These are phyloP conservation scores for Fratercula arctica DNA, from an alignment of 2,797 vertebrate genomes.

Conservation along the genomic window DNA sequence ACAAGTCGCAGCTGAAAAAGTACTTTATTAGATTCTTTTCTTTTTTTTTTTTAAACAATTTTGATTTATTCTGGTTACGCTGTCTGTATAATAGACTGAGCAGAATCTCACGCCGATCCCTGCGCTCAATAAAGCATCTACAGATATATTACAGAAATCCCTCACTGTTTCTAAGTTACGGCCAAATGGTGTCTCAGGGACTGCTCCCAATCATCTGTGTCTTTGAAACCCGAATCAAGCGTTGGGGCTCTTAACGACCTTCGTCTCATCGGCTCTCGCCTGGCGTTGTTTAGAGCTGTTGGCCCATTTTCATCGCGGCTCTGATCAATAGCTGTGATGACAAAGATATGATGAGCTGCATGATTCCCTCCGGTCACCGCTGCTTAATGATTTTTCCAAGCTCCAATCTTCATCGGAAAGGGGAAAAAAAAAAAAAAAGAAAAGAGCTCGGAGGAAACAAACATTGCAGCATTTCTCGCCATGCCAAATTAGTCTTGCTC, in stretches of 20 bases:
- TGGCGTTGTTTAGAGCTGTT: slow-evolving; percentile 5
- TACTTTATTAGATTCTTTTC: slow-evolving; percentile 38
- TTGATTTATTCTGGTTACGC: slow-evolving; percentile 39
- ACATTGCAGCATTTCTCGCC: background rate
- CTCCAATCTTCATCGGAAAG: slow-evolving; percentile 3
- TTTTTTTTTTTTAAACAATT: background rate
- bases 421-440: background rate
- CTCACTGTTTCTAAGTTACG: background rate
- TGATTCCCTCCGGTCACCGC: background rate
- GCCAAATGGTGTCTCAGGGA: slow-evolving; percentile 31
- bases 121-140: background rate
- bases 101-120: background rate
- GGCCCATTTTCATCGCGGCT: slow-evolving; percentile 28
- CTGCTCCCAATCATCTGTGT: slow-evolving; percentile 2
- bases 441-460: background rate
- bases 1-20: slow-evolving; percentile 67
- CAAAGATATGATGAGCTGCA: slow-evolving; percentile 5
- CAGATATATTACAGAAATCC: background rate
- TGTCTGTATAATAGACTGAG: slow-evolving; percentile 12
- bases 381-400: slow-evolving; percentile 33
- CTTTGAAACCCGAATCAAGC: slow-evolving; percentile 20
- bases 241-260: background rate
- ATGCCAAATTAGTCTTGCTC: background rate
- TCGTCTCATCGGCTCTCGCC: background rate
- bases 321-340: slow-evolving; percentile 49